Conservation (phyloP, 2,797 vertebrate genomes). For the Sebastes diaconus region DNA sequence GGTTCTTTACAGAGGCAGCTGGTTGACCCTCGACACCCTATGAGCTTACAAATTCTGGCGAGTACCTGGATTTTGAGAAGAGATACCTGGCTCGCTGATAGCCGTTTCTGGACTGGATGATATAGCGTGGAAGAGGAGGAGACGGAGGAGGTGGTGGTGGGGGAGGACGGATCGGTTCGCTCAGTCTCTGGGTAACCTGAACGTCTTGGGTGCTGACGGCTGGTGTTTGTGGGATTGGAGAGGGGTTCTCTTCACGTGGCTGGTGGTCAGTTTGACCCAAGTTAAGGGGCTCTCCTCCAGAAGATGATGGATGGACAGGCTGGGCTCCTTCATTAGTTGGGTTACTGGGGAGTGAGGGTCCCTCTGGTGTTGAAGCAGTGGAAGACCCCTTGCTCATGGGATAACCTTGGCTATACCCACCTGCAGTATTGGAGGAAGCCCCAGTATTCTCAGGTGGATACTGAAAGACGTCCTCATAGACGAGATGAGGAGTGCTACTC, state of each 20-base stretch:
- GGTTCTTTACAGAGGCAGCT: background rate
- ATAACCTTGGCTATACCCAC: background rate
- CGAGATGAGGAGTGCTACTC: background rate
- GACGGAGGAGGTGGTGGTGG: background rate
- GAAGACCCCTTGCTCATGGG: background rate
- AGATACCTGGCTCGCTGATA: background rate
- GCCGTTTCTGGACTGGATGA: constrained; percentile 8
- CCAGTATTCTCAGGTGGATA: background rate
- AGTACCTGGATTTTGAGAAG: background rate
- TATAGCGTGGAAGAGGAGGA: background rate
- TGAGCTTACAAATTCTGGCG: background rate
- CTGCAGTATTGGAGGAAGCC: background rate
- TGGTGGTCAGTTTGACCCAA: background rate
- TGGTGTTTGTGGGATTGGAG: background rate
- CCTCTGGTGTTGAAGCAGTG: rapidly evolving
- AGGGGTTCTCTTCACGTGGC: background rate
- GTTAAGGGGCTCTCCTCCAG: rapidly evolving
- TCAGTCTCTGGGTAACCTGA: background rate
- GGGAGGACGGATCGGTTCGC: rapidly evolving
- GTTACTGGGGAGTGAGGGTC: background rate
- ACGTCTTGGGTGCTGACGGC: rapidly evolving
- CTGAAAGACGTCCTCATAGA: constrained; percentile 26
- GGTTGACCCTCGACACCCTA: background rate
- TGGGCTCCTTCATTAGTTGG: background rate
- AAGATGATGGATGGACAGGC: rapidly evolving